These are phyloP conservation scores for Mesoligia furuncula DNA, from an alignment of 2,888 invertebrate species.

Conservation along the genomic window DNA sequence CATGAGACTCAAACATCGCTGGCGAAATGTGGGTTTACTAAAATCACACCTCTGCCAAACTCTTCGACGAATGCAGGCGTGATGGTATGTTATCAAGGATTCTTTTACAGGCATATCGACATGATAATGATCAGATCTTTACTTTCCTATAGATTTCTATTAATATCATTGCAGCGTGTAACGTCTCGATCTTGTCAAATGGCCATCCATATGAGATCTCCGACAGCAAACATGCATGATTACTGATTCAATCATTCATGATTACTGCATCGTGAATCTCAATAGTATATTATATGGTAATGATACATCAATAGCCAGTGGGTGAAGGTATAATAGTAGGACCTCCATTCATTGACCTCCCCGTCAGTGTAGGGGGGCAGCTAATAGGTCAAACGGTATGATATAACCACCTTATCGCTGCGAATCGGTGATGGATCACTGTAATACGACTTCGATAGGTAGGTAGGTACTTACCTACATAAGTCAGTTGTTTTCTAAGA, in stretches of 20 bases:
- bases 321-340: constrained; percentile 16
- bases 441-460: not conserved
- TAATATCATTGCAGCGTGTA: not conserved
- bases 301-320: constrained; percentile 10
- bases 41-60: too few relatives aligned
- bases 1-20: too few relatives aligned
- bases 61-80: not conserved
- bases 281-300: not conserved
- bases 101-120: not conserved
- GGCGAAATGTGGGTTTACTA: too few relatives aligned
- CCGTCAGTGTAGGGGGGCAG: constrained; percentile 4
- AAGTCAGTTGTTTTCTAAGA: not conserved
- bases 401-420: constrained; percentile 19
- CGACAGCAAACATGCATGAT: constrained; percentile 5
- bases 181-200: not conserved
- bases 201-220: not conserved
- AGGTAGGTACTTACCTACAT: not conserved
- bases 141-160: too few relatives aligned
- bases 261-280: constrained; percentile 10
- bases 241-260: constrained; percentile 4
- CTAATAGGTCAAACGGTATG: constrained; percentile 38
- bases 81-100: not conserved
- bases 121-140: not conserved
- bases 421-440: not conserved
- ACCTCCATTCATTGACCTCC: constrained; percentile 26